Evolutionary conservation across 2,888 invertebrate genomes (phyloP), one percentile per base, ranked within the genome.

Genomic region (Plagodis dolabraria): DNA sequence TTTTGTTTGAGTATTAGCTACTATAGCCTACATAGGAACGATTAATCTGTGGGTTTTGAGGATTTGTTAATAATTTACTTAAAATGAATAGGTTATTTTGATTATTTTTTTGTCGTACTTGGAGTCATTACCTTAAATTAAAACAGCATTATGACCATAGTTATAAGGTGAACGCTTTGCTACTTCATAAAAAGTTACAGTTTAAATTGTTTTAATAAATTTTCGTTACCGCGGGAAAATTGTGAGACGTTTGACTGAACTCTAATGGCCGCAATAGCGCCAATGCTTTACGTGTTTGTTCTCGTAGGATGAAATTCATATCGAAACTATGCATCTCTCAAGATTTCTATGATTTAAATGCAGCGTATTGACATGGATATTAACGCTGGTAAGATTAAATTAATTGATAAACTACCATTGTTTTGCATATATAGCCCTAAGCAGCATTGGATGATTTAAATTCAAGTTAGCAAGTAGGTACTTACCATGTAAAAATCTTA

Each of bases 191-290:
- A 33, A 46, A 33, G n/a, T 43, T 38, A 7, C 4, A 60, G 38
- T 47, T 47, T 12, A 33, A 43, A n/a, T 43, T 22, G 33, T 48
- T 53, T 47, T 49, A 22, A 22, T 47, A 53, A 56, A 57, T 71
- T 65, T 71, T 57, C 72, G 76, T 87, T 85, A 88, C 88, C 92
- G 92, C 92, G 92, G 92, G 92, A 92, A 92, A 92, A 87, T 83
- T 83, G 85, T 83, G 59, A 84, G 79, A 89, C 89, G 87, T 89
- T 89, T 87, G 87, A 89, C 85, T 87, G 65, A 64, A 80, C 83
- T 82, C 67, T 91, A 92, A 92, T 92, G 92, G 92, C 92, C 92
- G 92, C 92, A 90, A 83, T 84, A 91, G 89, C 91, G 89, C 89
- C 89, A 91, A 91, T 91, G 87, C 90, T 83, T 82, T 84, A 84